Evolutionary conservation across 2,113 vertebrate genomes (phyloP).

Genomic region (Speoplatyrhinus poulsoni): DNA sequence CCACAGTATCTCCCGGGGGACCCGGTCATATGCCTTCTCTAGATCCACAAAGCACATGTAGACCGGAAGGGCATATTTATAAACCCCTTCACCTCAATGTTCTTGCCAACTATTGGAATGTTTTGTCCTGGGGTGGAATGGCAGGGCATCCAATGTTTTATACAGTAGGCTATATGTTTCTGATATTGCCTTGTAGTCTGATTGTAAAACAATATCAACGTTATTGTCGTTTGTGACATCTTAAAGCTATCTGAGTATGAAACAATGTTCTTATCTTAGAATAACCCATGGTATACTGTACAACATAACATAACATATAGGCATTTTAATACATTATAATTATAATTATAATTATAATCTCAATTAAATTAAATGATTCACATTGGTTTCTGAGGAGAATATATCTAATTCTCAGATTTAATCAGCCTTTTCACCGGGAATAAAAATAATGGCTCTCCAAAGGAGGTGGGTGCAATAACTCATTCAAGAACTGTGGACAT

Average conservation of each 20-base stretch:
- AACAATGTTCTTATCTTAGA: too few species aligned
- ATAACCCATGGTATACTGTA: too few species aligned
- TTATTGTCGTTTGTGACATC: not conserved
- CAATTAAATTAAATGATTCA: too few species aligned
- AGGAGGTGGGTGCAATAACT: conserved; percentile 1
- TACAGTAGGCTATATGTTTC: not conserved
- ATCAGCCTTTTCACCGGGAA: not conserved
- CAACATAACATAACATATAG: too few species aligned
- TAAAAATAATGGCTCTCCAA: conserved; percentile 20
- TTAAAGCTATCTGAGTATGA: not conserved
- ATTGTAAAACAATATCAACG: not conserved
- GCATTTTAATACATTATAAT: too few species aligned
- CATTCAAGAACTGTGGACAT: conserved; percentile 21
- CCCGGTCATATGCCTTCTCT: too few species aligned
- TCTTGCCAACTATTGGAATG: conserved; percentile 26
- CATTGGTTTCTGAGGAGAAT: too few species aligned
- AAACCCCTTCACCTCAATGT: conserved; percentile 37
- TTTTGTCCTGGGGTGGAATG: conserved; percentile 25
- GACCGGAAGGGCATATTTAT: too few species aligned
- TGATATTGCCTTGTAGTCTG: conserved; percentile 25
- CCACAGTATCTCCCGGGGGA: too few species aligned
- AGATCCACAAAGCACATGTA: too few species aligned
- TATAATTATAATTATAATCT: too few species aligned
- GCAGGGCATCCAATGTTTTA: conserved; percentile 30
- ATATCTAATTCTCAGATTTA: not conserved